Percentiles rank a stretch among this genome's conserved stretches.
These are phyloP conservation scores for Leptoclinus maculatus DNA, from an alignment of 2,797 vertebrate genomes.

Conservation along the genomic window DNA sequence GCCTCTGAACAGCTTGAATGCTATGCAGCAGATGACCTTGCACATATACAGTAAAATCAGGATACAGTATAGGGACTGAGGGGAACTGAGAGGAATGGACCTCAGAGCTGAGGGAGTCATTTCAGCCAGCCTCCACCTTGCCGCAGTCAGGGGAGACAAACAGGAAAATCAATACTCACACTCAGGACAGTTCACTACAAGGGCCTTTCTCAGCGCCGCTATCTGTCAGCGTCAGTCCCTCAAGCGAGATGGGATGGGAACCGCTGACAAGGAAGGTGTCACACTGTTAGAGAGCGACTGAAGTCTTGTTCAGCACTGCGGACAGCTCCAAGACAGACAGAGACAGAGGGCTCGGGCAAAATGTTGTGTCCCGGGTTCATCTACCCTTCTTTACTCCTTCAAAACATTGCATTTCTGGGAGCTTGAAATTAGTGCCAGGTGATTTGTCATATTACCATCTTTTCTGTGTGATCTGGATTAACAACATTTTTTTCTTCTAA, in stretches of 20 bases:
- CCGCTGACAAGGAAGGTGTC: constrained; percentile 81
- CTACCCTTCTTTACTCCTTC: constrained; percentile 7
- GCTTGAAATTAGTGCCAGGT: neutral
- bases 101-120: constrained; percentile 63
- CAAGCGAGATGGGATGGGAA: constrained; percentile 67
- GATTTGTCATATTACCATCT: neutral
- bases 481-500: neutral
- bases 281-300: constrained; percentile 60
- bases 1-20: constrained; percentile 44
- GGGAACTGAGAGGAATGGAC: constrained; percentile 38
- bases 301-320: constrained; percentile 73
- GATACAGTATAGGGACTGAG: constrained; percentile 2
- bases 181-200: constrained; percentile 80
- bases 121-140: constrained; percentile 64
- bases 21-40: constrained; percentile 38
- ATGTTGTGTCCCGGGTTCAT: neutral
- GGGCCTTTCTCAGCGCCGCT: constrained; percentile 72
- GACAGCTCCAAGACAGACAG: constrained; percentile 61
- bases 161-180: constrained; percentile 82
- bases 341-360: constrained; percentile 24
- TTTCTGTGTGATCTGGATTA: neutral
- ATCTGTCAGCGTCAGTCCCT: constrained; percentile 80
- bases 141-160: constrained; percentile 77
- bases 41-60: constrained; percentile 35
- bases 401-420: constrained; percentile 5